Evolutionary conservation across 2,888 invertebrate species (phyloP).

Genomic region (Eristalis pertinax): DNA sequence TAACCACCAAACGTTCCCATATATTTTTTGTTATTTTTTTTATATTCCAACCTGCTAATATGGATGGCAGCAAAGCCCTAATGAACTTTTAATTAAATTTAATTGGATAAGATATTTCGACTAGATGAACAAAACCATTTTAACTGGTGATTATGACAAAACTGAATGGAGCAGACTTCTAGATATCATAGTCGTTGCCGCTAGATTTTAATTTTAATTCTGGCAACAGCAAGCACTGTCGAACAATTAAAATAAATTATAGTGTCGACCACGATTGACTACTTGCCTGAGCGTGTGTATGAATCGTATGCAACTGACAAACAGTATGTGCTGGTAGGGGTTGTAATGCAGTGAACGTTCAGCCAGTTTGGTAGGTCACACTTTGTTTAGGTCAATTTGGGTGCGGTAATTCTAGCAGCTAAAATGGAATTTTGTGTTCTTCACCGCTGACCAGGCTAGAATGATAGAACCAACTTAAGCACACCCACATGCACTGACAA

Average conservation of each 20-base stretch:
- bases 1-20: background rate
- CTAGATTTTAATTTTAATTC: conserved; percentile 61
- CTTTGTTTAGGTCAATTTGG: conserved; percentile 36
- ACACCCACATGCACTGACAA: no score
- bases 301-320: conserved; percentile 49
- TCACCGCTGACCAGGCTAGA: background rate
- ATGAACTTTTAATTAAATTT: conserved; percentile 68
- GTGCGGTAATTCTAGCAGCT: background rate
- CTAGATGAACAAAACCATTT: conserved; percentile 53
- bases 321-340: conserved; percentile 59
- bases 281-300: background rate
- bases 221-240: conserved; percentile 53
- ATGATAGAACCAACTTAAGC: no score
- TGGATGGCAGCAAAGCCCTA: conserved; percentile 31
- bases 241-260: conserved; percentile 67
- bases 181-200: conserved; percentile 40
- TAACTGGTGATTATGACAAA: conserved; percentile 56
- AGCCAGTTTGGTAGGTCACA: conserved; percentile 51
- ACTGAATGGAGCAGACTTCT: conserved; percentile 14
- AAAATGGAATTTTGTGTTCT: background rate
- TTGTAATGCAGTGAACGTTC: conserved; percentile 57
- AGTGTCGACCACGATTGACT: conserved; percentile 13
- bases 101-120: conserved; percentile 61
- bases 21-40: conserved; percentile 5
- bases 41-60: background rate